Base-by-base conservation (phyloP, 2,797 vertebrate species). In the Sebastes trivittatus region DNA sequence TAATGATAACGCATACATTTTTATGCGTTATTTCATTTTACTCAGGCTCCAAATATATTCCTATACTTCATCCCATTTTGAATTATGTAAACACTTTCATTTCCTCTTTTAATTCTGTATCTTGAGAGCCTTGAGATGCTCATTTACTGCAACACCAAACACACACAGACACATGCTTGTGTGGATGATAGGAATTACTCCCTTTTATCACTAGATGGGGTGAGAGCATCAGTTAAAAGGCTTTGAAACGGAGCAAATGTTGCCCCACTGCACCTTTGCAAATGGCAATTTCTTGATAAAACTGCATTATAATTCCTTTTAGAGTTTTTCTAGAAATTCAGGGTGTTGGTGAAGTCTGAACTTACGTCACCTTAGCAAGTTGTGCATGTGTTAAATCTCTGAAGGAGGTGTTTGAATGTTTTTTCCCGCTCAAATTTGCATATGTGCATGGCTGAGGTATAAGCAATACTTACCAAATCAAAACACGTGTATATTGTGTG, bases 181-280 rank as follows among this genome's bases (percentile, higher is more conserved):
- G 66, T 11, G 38, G 69, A 25, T 80, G 69, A 68, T 68, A 38
- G 63, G 72, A 88, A 55, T 79, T 90, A 55, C 89, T 82, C 56
- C 7, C 22, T 85, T 78, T 63, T 49, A 68, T 91, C 95, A 94
- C 94, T 93, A 95, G 95, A 94, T 95, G 95, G 93, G 67, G 92
- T 90, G 78, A 93, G 87, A 87, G 86, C 85, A 88, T 94, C 82
- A 93, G 77, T 90, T 82, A 83, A 89, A 27, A 32, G 62, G 38
- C 27, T 61, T 22, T 69, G 65, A 77, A 82, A 18, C 10, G 7
- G 76, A 49, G 16, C 54, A 38, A 54, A 38, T 4, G 5, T 61
- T 20, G 30, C 32, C 67, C 23, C 55, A 1, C 54, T 32, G 46
- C 49, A 72, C 34, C 29, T 84, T 52, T 72, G 56, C 70, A 70